phyloP scores from a whole-genome alignment of 1,140 invertebrate genomes.

The Alviniconcha marisindica region DNA sequence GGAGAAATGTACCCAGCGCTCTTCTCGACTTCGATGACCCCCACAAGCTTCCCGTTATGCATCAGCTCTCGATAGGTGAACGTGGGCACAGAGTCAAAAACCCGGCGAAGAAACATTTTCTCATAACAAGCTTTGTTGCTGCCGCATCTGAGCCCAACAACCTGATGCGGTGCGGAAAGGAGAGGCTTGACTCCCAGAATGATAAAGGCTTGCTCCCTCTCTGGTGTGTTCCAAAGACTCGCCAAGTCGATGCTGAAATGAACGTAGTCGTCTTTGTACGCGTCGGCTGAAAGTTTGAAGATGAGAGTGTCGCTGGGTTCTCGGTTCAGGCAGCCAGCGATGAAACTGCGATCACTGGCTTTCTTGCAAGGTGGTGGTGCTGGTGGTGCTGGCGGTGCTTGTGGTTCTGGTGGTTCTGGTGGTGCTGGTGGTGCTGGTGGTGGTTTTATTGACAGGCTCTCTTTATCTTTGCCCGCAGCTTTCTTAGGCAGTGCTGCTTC shows the following conservation, averaged over 20 bases:
- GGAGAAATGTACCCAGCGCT: conserved; percentile 9
- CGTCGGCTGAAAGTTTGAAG: conserved; percentile 1
- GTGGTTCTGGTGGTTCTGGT: no score
- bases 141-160: conserved; percentile 7
- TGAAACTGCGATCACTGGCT: not conserved
- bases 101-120: not conserved
- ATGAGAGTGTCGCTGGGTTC: not conserved
- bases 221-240: conserved; percentile 40
- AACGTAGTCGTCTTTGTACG: not conserved
- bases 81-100: conserved; percentile 12
- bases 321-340: not conserved
- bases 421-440: no score
- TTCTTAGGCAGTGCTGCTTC: not conserved
- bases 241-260: conserved; percentile 36
- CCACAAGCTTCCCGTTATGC: conserved; percentile 13
- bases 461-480: not conserved
- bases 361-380: no score
- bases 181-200: conserved; percentile 29
- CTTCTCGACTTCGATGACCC: conserved; percentile 16
- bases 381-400: no score
- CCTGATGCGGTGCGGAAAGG: not conserved
- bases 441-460: no score
- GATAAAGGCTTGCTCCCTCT: not conserved
- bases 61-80: conserved; percentile 34
- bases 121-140: conserved; percentile 7